These are phyloP conservation scores for Hippopotamyrus pictus DNA, from an alignment of 2,797 vertebrate species.

Conservation along the genomic window DNA sequence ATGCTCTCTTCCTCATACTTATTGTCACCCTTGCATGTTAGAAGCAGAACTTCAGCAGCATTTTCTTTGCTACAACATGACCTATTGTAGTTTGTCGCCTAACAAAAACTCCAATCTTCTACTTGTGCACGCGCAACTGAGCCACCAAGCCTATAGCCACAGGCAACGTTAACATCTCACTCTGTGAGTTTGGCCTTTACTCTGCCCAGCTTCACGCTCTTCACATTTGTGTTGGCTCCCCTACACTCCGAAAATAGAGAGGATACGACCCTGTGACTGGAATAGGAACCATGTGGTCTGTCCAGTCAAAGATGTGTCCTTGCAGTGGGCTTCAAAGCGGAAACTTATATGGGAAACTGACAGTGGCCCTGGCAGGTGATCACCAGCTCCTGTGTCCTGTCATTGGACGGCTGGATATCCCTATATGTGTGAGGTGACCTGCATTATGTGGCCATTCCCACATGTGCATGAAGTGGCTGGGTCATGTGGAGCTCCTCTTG, in stretches of 20 bases:
- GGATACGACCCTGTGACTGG: not conserved
- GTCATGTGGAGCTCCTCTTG: not conserved
- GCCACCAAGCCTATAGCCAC: not conserved
- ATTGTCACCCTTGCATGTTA: not conserved
- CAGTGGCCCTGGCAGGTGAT: not conserved
- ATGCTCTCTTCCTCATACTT: not conserved
- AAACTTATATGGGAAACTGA: not conserved
- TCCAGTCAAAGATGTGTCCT: not conserved
- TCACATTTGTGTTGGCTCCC: not conserved
- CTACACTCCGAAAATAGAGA: not conserved
- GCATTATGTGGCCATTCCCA: not conserved
- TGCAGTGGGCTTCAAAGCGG: not conserved
- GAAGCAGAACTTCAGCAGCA: not conserved
- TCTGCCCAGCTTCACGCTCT: no score
- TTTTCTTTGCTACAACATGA: not conserved
- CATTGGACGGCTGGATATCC: not conserved
- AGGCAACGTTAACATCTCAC: not conserved
- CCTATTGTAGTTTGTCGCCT: not conserved
- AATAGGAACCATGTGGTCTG: not conserved
- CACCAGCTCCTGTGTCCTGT: not conserved
- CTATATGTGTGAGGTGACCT: not conserved
- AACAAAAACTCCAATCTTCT: not conserved
- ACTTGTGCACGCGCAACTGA: not conserved
- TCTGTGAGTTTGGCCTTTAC: not conserved
- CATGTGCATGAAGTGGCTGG: not conserved